These are phyloP conservation scores for Dicentrarchus labrax DNA, from an alignment of 2,113 vertebrate genomes.

Conservation along the genomic window DNA sequence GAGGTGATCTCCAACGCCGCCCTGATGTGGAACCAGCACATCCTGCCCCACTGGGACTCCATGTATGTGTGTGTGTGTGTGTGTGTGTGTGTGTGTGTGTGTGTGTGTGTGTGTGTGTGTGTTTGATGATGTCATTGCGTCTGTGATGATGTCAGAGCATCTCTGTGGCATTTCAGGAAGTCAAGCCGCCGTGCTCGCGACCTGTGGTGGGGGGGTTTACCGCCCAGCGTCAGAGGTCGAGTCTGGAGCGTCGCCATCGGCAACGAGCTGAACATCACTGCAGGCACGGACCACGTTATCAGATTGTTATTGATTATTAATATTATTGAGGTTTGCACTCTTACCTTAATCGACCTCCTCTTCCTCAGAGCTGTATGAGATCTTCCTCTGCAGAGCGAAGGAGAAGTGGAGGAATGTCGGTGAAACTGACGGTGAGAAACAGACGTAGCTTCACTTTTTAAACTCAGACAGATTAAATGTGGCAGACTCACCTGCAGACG, in stretches of 20 bases:
- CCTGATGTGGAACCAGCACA: constrained; percentile 23
- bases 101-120: too few relatives aligned
- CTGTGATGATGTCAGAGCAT: neutral
- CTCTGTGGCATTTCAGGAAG: neutral
- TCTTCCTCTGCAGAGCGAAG: constrained; percentile 28
- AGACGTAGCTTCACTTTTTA: neutral
- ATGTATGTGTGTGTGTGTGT: neutral
- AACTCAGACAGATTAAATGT: neutral
- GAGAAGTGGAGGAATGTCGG: neutral
- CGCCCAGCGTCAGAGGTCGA: constrained; percentile 6
- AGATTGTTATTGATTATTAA: neutral
- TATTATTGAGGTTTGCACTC: neutral
- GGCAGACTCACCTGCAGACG: neutral
- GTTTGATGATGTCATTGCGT: neutral
- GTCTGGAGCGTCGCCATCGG: constrained; percentile 29
- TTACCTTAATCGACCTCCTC: neutral
- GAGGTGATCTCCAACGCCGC: constrained; percentile 3
- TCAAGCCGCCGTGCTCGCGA: neutral
- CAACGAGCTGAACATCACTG: constrained; percentile 34
- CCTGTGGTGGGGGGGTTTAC: constrained; percentile 38
- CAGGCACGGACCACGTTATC: neutral
- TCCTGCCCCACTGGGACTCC: constrained; percentile 22
- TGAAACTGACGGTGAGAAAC: neutral
- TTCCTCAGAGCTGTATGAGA: constrained; percentile 31
- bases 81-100: neutral